phyloP scores from a whole-genome alignment of 30 jellyfish, hydroid and myxozoan species.

The Catostylus mosaicus region DNA sequence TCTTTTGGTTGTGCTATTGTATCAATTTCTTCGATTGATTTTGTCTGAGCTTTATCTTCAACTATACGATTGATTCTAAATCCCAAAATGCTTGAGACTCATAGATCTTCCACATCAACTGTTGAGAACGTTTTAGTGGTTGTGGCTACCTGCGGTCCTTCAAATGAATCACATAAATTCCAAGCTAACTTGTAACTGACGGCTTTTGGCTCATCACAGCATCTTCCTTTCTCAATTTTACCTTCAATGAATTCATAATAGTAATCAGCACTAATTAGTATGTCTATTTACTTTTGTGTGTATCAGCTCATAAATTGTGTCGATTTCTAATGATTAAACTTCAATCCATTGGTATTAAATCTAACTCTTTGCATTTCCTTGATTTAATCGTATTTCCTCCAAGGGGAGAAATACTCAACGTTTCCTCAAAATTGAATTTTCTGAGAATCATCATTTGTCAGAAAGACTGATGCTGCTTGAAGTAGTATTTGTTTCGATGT shows the following conservation, averaged over 20 bases:
- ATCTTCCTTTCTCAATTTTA: neutral
- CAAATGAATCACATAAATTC: neutral
- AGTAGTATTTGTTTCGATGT: no score
- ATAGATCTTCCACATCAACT: no score
- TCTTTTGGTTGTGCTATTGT: neutral
- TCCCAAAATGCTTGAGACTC: conserved; percentile 2
- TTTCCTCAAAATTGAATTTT: no score
- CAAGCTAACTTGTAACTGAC: neutral
- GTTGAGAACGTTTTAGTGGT: no score
- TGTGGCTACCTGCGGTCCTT: no score
- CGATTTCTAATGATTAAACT: neutral
- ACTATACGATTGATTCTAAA: neutral
- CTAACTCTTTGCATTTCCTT: conserved; percentile 3
- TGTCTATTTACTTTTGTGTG: neutral
- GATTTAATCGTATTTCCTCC: no score
- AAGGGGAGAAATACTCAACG: no score
- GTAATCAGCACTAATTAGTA: neutral
- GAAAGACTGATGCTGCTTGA: no score
- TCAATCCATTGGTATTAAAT: neutral
- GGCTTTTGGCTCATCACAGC: neutral
- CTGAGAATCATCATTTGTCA: no score
- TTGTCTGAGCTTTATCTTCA: no score
- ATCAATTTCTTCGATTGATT: neutral
- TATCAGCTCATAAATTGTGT: neutral
- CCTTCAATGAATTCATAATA: neutral